Evolutionary conservation across 2,113 vertebrate genomes (phyloP).

Genomic region (Indri indri): DNA sequence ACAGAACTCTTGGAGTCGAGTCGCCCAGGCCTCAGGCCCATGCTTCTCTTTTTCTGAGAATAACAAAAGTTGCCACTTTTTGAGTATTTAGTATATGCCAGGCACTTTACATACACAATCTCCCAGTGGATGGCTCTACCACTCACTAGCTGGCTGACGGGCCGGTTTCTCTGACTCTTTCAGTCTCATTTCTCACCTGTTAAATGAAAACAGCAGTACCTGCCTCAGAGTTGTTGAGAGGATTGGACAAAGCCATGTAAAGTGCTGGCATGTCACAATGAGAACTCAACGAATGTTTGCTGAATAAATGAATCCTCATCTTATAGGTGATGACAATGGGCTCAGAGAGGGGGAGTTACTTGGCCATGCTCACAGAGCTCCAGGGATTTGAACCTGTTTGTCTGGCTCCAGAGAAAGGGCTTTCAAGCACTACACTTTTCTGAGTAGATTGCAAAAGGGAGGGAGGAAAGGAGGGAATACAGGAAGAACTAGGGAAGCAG

Average conservation of each 20-base stretch:
- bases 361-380: slow-evolving; percentile 41
- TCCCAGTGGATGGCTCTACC: not conserved
- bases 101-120: not conserved
- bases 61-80: not conserved
- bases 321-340: not conserved
- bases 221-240: slow-evolving; percentile 18
- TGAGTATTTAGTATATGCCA: not conserved
- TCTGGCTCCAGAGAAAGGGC: not conserved
- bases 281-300: slow-evolving; percentile 32
- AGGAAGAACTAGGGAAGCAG: not conserved
- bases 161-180: not conserved
- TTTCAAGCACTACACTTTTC: not conserved
- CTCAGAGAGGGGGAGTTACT: slow-evolving; percentile 34
- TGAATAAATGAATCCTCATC: slow-evolving; percentile 30
- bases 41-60: not conserved
- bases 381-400: not conserved
- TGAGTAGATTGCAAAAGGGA: not conserved
- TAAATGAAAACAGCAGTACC: slow-evolving; percentile 12
- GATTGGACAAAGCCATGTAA: not conserved
- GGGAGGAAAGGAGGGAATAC: not conserved
- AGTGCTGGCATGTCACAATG: slow-evolving; percentile 20
- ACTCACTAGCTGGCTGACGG: not conserved
- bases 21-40: not conserved
- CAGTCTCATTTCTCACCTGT: slow-evolving; percentile 49
- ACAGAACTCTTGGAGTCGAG: not conserved